These are phyloP conservation scores for Caenorhabditis macrosperma DNA, from an alignment of 2,888 invertebrate species.

Conservation along the genomic window DNA sequence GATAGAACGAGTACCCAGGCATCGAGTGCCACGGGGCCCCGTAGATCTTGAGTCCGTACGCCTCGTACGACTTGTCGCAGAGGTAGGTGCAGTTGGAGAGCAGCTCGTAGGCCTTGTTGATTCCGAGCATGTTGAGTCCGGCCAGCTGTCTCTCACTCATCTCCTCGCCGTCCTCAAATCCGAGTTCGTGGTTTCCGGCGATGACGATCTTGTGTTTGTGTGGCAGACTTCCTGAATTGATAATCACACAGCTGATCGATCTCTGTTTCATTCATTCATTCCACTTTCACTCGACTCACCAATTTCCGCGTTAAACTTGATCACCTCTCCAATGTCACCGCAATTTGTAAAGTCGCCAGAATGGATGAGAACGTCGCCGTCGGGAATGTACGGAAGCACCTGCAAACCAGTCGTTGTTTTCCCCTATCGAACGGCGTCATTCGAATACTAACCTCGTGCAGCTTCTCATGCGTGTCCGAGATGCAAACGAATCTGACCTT, in stretches of 20 bases:
- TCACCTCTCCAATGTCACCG: constrained; percentile 78
- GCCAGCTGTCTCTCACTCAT: constrained; percentile 70
- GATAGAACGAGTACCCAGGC: constrained; percentile 80
- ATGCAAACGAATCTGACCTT: constrained; percentile 77
- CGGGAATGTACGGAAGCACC: constrained; percentile 67
- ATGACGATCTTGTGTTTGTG: constrained; percentile 75
- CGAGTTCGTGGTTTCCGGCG: constrained; percentile 75
- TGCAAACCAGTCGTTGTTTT: constrained; percentile 21
- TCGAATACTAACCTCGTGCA: constrained; percentile 64
- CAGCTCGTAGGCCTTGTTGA: constrained; percentile 78
- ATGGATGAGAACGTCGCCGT: constrained; percentile 79
- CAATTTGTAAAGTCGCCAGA: constrained; percentile 79
- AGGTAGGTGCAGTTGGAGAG: constrained; percentile 79
- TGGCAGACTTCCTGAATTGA: constrained; percentile 67
- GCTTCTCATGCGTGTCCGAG: constrained; percentile 78
- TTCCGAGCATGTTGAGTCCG: constrained; percentile 76
- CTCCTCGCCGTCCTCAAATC: constrained; percentile 72
- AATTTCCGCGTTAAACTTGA: constrained; percentile 79
- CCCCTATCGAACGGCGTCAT: not conserved
- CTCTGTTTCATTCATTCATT: constrained; percentile 7
- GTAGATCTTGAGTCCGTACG: constrained; percentile 77
- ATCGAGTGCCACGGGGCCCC: constrained; percentile 80
- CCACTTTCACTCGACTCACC: constrained; percentile 60
- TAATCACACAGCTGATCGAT: not conserved
- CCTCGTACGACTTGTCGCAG: constrained; percentile 75